A percentile compares a stretch with the other conserved stretches of the same genome.
Conservation (phyloP, 2,113 vertebrate genomes). For the Gymnocephalus cernua region DNA sequence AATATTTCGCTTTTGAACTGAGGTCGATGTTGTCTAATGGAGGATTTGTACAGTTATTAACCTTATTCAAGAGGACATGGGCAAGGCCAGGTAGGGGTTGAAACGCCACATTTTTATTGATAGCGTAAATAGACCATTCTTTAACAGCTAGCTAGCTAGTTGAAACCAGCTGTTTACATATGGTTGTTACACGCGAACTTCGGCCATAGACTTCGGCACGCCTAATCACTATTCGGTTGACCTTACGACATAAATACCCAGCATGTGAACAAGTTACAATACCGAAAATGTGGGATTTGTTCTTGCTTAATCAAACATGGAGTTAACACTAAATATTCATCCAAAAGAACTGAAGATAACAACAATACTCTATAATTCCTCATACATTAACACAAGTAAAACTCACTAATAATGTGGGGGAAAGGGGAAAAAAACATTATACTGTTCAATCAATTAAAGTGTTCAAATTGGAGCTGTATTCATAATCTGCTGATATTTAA, state of each 20-base stretch:
- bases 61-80: slow-evolving; percentile 53
- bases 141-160: background rate
- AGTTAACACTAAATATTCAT: background rate
- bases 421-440: background rate
- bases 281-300: background rate
- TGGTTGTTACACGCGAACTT: background rate
- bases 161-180: background rate
- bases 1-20: background rate
- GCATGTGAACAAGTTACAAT: too few relatives aligned
- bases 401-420: background rate
- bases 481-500: too few relatives aligned
- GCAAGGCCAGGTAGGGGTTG: slow-evolving; percentile 65
- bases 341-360: background rate
- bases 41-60: slow-evolving; percentile 50
- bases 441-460: background rate
- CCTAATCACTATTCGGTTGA: too few relatives aligned
- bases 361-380: too few relatives aligned
- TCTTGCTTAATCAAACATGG: background rate
- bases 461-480: background rate
- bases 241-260: too few relatives aligned
- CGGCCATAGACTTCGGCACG: background rate
- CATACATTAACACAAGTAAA: background rate
- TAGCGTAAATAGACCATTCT: background rate
- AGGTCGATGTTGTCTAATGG: slow-evolving; percentile 65
- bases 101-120: background rate